Evolutionary conservation across 1,140 invertebrate species (phyloP), one percentile per base, ranked within the genome.

Genomic region (Oscheius sp.): DNA sequence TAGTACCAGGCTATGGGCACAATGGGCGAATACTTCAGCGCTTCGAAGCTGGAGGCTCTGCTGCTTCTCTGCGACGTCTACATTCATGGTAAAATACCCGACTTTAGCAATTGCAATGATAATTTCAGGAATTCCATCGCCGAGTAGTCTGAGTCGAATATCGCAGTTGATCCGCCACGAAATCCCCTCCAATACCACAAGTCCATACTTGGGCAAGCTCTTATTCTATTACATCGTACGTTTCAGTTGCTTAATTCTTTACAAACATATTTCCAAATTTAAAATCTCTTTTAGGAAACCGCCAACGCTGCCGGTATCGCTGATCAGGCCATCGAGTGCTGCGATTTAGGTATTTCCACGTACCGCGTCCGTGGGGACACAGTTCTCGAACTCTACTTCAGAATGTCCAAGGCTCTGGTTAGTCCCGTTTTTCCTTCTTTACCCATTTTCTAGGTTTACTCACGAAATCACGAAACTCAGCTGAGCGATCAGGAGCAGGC

Each of bases 311-410:
- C 58, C 3, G 58, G 59, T 7, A 26, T 46, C 34, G n/a, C 38
- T 15, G 36, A 63, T 10, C 52, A 58, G 13, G 69, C 69, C 10
- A 18, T 71, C 23, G 61, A 63, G 1, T n/a, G 31, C 52, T 71
- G 69, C 29, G 52, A 71, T 18, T 4, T 20, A 1, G 69, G 20
- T 2, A 63, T 71, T 23, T 49, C 18, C 15, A 15, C 18, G 2
- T 63, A 36, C 2, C 34, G 20, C 4, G 4, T 4, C 28, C 15
- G 20, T 34, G 26, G 15, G 20, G 61, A 71, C n/a, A 26, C 35
- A 20, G 61, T 55, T 55, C 42, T 71, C 36, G 62, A 71, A n/a
- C 58, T 71, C 20, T 71, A 71, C 18, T 71, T 71, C n/a, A 35
- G 69, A 23, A 65, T 71, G 23, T 18, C 69, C n/a, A 63, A 64